These are phyloP conservation scores for Ceratotherium simum DNA, from an alignment of 2,113 vertebrate genomes.

Conservation along the genomic window DNA sequence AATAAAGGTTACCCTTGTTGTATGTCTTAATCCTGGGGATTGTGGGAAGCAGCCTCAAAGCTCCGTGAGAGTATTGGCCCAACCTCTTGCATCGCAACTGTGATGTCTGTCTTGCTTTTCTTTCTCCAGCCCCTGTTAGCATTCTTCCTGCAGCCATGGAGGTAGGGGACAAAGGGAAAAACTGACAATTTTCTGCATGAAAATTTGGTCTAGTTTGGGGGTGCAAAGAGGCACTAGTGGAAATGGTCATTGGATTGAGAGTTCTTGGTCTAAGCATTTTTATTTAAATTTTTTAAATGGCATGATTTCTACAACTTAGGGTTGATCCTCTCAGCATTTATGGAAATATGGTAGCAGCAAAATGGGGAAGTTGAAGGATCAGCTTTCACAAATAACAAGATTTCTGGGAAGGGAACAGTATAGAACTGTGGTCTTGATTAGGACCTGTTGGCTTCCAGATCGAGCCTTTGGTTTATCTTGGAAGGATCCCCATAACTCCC, in stretches of 20 bases:
- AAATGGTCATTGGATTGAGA: neutral
- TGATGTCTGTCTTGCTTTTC: neutral
- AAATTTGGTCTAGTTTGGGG: neutral
- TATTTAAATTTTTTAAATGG: neutral
- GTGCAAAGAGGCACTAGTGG: neutral
- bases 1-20: neutral
- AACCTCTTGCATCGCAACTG: neutral
- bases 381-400: neutral
- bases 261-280: neutral
- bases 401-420: neutral
- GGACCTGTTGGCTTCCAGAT: neutral
- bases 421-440: neutral
- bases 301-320: neutral
- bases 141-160: neutral
- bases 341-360: neutral
- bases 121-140: neutral
- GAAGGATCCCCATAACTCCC: neutral
- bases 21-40: neutral
- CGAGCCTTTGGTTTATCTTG: constrained; percentile 29
- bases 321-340: neutral
- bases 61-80: neutral
- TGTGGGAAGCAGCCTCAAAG: neutral
- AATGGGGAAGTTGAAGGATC: neutral
- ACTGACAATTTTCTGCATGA: neutral
- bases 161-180: neutral